phyloP scores from a whole-genome alignment of 1,140 invertebrate genomes.

The Sogatella furcifera region DNA sequence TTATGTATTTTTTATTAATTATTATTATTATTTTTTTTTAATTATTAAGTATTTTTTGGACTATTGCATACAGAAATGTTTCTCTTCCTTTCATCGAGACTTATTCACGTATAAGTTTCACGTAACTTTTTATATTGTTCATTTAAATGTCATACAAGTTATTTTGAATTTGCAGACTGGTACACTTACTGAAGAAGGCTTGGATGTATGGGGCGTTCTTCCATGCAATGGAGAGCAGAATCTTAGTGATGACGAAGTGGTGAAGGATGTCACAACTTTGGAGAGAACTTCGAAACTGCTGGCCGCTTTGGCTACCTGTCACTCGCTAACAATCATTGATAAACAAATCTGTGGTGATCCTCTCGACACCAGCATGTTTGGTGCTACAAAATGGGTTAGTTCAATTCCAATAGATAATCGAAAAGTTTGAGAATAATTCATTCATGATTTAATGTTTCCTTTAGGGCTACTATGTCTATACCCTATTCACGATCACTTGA shows the following conservation, averaged over 20 bases:
- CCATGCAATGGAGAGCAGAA: constrained; percentile 32
- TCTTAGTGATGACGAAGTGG: constrained; percentile 43
- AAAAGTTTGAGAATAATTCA: too few species aligned
- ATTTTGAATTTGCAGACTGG: constrained; percentile 52
- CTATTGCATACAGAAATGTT: too few species aligned
- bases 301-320: constrained; percentile 60
- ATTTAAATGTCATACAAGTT: too few species aligned
- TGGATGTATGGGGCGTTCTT: constrained; percentile 81
- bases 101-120: too few species aligned
- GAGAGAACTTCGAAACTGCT: constrained; percentile 37
- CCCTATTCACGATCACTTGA: too few species aligned
- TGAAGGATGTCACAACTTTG: constrained; percentile 37
- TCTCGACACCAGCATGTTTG: constrained; percentile 76
- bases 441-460: too few species aligned
- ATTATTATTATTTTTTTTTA: too few species aligned
- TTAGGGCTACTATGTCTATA: too few species aligned
- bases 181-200: constrained; percentile 86
- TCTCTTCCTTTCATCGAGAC: too few species aligned
- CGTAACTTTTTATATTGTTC: too few species aligned
- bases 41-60: too few species aligned
- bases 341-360: constrained; percentile 66
- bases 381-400: constrained; percentile 59
- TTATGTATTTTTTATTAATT: too few species aligned
- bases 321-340: constrained; percentile 68
- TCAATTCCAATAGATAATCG: background rate